Percentiles rank a stretch among this genome's conserved stretches.
Conservation (phyloP, 1,140 invertebrate species). For the Cataglyphis hispanica region DNA sequence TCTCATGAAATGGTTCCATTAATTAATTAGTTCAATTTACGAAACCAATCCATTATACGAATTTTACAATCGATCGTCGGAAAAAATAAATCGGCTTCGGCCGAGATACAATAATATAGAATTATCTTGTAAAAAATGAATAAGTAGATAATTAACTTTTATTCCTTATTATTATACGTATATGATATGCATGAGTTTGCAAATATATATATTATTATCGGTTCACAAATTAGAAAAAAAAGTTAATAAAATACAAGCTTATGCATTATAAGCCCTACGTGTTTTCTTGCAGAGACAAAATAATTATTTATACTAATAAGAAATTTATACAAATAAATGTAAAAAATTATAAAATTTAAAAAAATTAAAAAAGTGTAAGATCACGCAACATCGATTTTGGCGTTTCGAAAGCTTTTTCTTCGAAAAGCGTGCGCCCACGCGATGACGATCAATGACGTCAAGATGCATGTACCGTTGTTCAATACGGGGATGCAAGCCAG, state of each 20-base stretch:
- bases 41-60: conserved; percentile 19
- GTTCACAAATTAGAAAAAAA: neutral
- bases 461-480: conserved; percentile 42
- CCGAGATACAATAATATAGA: neutral
- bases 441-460: conserved; percentile 40
- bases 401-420: neutral
- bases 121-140: neutral
- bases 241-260: neutral
- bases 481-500: conserved; percentile 47
- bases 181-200: neutral
- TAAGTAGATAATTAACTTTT: neutral
- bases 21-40: conserved; percentile 41
- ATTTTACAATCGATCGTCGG: neutral
- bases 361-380: neutral
- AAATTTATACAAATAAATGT: neutral
- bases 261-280: neutral
- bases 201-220: neutral
- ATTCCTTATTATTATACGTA: neutral
- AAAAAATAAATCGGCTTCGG: neutral
- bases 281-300: neutral
- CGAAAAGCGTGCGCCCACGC: neutral
- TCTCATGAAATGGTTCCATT: conserved; percentile 10
- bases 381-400: neutral
- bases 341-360: neutral
- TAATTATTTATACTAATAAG: neutral